A percentile compares a stretch with the other conserved stretches of the same genome.
Evolutionary conservation across 2,888 invertebrate genomes (phyloP).

Genomic region (Sphaeridia pumilis): DNA sequence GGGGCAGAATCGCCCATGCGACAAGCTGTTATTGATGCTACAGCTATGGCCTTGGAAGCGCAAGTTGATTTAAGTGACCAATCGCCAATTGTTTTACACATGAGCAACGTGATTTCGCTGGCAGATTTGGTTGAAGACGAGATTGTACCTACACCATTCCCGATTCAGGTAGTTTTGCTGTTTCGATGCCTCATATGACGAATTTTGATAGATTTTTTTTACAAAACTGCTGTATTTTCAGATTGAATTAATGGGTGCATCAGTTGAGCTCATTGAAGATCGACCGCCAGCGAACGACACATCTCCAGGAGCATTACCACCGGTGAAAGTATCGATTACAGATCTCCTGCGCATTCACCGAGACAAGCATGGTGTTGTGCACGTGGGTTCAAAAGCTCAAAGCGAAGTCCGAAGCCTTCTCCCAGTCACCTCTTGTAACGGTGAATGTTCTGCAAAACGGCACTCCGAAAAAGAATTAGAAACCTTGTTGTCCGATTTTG

Average conservation of each 20-base stretch:
- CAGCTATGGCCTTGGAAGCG: conserved; percentile 34
- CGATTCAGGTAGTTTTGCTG: conserved; percentile 53
- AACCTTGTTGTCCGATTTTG: conserved; percentile 16
- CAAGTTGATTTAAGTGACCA: conserved; percentile 24
- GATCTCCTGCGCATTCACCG: conserved; percentile 55
- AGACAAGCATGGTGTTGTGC: conserved; percentile 59
- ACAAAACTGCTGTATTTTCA: too few relatives aligned
- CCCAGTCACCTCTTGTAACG: not conserved
- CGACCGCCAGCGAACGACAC: conserved; percentile 66
- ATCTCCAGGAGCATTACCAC: conserved; percentile 73
- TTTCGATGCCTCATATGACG: too few relatives aligned
- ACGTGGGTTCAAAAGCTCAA: conserved; percentile 60
- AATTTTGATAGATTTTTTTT: too few relatives aligned
- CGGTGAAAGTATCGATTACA: conserved; percentile 61
- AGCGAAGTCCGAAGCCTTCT: not conserved
- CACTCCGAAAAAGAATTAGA: conserved; percentile 2
- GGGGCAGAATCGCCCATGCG: conserved; percentile 26
- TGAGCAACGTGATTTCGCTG: conserved; percentile 70
- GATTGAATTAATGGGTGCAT: conserved; percentile 54
- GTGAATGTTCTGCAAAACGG: not conserved
- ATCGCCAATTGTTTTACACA: conserved; percentile 47
- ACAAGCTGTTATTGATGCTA: conserved; percentile 36
- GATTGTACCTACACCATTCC: conserved; percentile 64
- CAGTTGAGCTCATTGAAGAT: conserved; percentile 68
- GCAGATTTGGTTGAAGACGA: conserved; percentile 81